Evolutionary conservation across 1,140 invertebrate genomes (phyloP), one percentile per base, ranked within the genome.

Genomic region (Artemia franciscana): DNA sequence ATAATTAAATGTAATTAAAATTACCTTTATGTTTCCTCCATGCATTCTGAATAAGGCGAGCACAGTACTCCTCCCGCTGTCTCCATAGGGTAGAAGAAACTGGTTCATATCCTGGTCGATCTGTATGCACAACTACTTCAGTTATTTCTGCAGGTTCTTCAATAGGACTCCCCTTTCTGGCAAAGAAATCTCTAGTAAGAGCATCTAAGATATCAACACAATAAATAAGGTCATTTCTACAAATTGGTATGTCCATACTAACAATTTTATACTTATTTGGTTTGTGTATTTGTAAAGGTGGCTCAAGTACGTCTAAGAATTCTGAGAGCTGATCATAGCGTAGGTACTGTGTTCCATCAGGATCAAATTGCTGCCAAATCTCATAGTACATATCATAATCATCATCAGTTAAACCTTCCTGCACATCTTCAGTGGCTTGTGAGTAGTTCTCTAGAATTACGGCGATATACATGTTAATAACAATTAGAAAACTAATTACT

Each of bases 361-460:
- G 92, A 76, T 98, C 94, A 74, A 91, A 98, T 69, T 91, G 85
- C 72, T 96, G 91, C 94, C 94, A 98, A 67, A 96, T 94, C 76
- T 97, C 93, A 73, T 98, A 98, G 76, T 95, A 98, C 91, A 97
- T 95, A 72, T 98, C 94, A 76, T 97, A 97, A 73, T 98, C 93
- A 74, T 98, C 93, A 72, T 95, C 91, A 26, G 93, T 97, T 57
- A 97, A 78, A 69, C 93, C 92, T 75, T 97, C 92, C 72, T 97
- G 92, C 57, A 97, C 94, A 74, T 97, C 94, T 76, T 97, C 93
- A 56, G 92, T 96, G 27, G 93, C 93, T 76, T 91, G 86, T 58
- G 89, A 94, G 76, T 97, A 98, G 75, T 97, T 98, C 76, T 98
- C 93, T 74, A 98, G 82, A 74, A 98, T 97, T 72, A 96, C 91